Percentiles rank a stretch among this genome's conserved stretches.
Conservation (phyloP, 2,888 invertebrate genomes). For the Diarsia brunnea region DNA sequence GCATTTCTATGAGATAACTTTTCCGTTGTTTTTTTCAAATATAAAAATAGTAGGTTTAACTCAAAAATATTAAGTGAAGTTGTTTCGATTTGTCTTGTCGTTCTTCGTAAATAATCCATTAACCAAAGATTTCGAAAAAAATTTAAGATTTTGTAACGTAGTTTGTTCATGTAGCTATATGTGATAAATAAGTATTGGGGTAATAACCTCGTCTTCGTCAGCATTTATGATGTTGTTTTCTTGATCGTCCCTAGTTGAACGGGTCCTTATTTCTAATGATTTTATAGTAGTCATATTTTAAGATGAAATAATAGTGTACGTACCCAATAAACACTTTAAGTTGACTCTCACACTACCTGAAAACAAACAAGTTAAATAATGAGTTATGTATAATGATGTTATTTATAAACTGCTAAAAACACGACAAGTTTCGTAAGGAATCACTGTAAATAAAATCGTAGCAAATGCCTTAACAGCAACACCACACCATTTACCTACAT, state of each 20-base stretch:
- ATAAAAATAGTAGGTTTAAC: no score
- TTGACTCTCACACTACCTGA: constrained; percentile 26
- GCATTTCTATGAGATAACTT: not conserved
- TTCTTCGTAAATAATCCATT: not conserved
- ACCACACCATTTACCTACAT: constrained; percentile 6
- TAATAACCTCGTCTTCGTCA: not conserved
- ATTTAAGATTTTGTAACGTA: not conserved
- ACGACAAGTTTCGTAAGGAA: not conserved
- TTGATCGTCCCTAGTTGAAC: not conserved
- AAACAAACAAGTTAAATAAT: constrained; percentile 23
- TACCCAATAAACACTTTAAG: constrained; percentile 37
- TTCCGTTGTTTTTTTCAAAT: not conserved
- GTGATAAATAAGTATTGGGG: not conserved
- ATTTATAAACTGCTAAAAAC: not conserved
- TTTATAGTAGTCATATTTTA: not conserved
- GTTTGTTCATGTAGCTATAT: not conserved
- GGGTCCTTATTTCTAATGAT: not conserved
- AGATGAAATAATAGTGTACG: not conserved
- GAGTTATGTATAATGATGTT: not conserved
- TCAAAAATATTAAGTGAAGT: not conserved
- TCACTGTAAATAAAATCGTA: not conserved
- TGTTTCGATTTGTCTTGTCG: not conserved
- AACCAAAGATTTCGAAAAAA: not conserved
- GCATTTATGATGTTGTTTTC: constrained; percentile 21
- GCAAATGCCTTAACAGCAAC: not conserved